phyloP scores from a whole-genome alignment of 2,888 invertebrate genomes.

The Rhabditoides inermis region DNA sequence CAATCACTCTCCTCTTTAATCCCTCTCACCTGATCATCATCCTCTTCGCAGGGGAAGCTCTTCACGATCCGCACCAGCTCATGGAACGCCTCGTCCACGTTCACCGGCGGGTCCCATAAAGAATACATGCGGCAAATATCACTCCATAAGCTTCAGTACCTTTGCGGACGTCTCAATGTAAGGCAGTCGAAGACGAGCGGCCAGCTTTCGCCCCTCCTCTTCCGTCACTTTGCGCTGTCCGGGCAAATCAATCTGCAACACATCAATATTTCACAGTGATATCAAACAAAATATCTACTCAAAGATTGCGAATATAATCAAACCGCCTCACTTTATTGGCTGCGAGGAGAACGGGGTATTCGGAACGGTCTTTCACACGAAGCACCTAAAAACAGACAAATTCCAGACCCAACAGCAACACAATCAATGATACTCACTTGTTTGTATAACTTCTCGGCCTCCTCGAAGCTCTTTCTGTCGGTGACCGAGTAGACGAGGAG shows the following conservation, averaged over 20 bases:
- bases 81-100: conserved; percentile 90
- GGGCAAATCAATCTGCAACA: conserved; percentile 38
- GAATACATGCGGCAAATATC: conserved; percentile 52
- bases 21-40: conserved; percentile 53
- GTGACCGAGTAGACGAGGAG: conserved; percentile 85
- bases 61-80: conserved; percentile 72
- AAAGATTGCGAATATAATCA: neutral
- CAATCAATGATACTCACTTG: conserved; percentile 5
- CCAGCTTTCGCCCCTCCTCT: conserved; percentile 63
- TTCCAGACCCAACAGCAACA: no score
- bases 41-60: conserved; percentile 54
- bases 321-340: conserved; percentile 73
- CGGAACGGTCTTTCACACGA: conserved; percentile 63
- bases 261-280: neutral
- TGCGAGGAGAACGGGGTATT: conserved; percentile 82
- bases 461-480: conserved; percentile 77
- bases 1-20: no score
- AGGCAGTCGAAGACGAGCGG: conserved; percentile 65
- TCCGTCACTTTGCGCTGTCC: conserved; percentile 57
- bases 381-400: conserved; percentile 59
- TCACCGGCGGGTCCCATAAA: conserved; percentile 70
- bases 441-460: conserved; percentile 52
- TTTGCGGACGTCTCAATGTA: conserved; percentile 97
- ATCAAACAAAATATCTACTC: neutral
- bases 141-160: conserved; percentile 18